Percentiles rank a stretch among this genome's conserved stretches.
These are phyloP conservation scores for Orius insidiosus DNA, from an alignment of 1,140 invertebrate genomes.

Conservation along the genomic window DNA sequence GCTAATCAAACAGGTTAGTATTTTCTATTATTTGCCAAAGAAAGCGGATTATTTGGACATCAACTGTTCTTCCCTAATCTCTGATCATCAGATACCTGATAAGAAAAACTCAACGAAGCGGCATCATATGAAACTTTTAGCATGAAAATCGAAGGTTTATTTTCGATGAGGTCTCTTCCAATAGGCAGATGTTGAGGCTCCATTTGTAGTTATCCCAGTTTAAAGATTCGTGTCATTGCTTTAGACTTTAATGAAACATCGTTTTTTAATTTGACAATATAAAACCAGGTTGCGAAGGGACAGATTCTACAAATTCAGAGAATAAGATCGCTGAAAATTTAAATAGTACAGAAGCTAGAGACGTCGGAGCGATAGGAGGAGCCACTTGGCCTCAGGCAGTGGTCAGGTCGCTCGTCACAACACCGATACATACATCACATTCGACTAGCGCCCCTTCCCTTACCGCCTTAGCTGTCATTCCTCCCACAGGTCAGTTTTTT, in stretches of 20 bases:
- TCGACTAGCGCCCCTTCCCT: constrained; percentile 5
- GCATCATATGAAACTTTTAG: no score
- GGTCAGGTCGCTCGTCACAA: background rate
- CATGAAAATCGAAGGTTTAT: no score
- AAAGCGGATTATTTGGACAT: no score
- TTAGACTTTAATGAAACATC: no score
- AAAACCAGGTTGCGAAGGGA: background rate
- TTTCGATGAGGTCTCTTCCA: no score
- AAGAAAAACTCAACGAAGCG: no score
- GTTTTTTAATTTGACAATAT: background rate
- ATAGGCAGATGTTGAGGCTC: no score
- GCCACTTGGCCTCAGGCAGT: constrained; percentile 7
- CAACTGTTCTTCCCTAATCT: no score
- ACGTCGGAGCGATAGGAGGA: background rate
- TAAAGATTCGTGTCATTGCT: background rate
- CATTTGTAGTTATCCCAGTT: background rate
- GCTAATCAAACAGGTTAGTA: no score
- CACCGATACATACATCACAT: background rate
- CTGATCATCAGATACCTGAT: no score
- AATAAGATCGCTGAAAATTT: constrained; percentile 3
- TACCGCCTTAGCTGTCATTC: constrained; percentile 1
- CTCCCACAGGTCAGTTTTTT: constrained; percentile 2
- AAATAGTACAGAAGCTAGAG: background rate
- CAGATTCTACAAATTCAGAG: background rate
- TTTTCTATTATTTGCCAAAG: no score